Evolutionary conservation across 2,888 invertebrate species (phyloP), one percentile per base, ranked within the genome.

Genomic region (Zootermopsis nevadensis): DNA sequence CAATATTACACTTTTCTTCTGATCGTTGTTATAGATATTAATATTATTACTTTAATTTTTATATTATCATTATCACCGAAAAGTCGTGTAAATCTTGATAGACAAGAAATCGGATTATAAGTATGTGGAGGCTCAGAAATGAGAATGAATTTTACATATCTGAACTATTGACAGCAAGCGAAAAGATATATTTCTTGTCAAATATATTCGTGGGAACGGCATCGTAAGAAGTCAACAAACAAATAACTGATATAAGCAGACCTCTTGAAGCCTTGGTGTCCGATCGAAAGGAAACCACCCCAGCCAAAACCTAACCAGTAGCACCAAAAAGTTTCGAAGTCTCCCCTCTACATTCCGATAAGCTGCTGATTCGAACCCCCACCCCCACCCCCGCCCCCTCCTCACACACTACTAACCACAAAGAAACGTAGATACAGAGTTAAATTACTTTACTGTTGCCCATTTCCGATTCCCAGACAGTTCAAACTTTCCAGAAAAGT

Each of bases 341-440:
- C 55, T 77, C 30, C 77, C 48, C 76, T 22, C 42, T 27, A 7
- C 31, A 2, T 24, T 24, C 77, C 77, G 77, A 77, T 77, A 77
- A 77, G 77, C 53, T 22, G 55, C 31, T 22, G 24, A 24, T 30
- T 30, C 31, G 19, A 15, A 27, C 42, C 38, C 2, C 2, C 48
- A 4, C 30, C 2, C 35, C 76, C 76, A 4, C 48, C 19, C 30
- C 2, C 35, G 42, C 76, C 4, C 48, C 19, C 48, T 48, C 27
- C 38, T 22, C 35, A 35, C 35, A 24, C 24, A 31, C n/a, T 76
- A n/a, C 77, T 77, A 77, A 77, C 77, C 15, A 77, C 77, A 77
- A 77, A 77, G 77, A 77, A 77, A 77, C 77, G 55, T 24, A 77
- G 77, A 77, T 55, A 77, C 77, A 53, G 77, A 77, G 77, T 77